Conservation (phyloP, 2,888 invertebrate genomes). For the Cyclophora punctaria region DNA sequence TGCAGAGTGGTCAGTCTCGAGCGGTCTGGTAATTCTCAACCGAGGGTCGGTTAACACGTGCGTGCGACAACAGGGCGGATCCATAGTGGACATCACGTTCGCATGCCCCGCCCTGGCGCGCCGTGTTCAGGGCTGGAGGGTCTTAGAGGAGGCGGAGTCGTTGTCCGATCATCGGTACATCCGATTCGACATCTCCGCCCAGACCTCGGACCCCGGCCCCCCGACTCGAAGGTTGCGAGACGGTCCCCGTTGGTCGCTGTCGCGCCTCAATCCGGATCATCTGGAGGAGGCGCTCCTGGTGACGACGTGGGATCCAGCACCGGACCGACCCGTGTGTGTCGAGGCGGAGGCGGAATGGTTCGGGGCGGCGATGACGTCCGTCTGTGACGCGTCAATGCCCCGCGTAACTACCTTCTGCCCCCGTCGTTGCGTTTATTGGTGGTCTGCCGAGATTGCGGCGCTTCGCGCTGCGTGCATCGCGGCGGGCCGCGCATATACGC, state of each 20-base stretch:
- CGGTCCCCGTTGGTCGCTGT: too few relatives aligned
- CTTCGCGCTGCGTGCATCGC: not conserved
- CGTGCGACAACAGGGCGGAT: too few relatives aligned
- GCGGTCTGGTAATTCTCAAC: too few relatives aligned
- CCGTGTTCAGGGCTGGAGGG: not conserved
- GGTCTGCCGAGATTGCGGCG: not conserved
- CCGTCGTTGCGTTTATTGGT: too few relatives aligned
- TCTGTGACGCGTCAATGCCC: not conserved
- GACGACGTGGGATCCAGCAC: conserved; percentile 3
- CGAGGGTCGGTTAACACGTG: too few relatives aligned
- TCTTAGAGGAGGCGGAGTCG: not conserved
- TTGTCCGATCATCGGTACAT: not conserved
- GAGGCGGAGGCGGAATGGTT: not conserved
- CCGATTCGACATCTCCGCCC: not conserved
- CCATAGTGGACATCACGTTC: too few relatives aligned
- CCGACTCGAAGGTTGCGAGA: too few relatives aligned
- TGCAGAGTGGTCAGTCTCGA: too few relatives aligned
- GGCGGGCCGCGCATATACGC: not conserved
- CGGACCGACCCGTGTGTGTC: not conserved
- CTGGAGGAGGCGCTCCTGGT: conserved; percentile 11
- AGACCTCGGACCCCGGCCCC: not conserved
- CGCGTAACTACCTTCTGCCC: too few relatives aligned
- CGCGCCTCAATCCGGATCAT: conserved; percentile 2
- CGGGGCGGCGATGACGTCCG: not conserved
- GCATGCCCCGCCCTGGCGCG: too few relatives aligned